Evolutionary conservation across 1,140 invertebrate species (phyloP).

Genomic region (Akabosia matsudoensis): DNA sequence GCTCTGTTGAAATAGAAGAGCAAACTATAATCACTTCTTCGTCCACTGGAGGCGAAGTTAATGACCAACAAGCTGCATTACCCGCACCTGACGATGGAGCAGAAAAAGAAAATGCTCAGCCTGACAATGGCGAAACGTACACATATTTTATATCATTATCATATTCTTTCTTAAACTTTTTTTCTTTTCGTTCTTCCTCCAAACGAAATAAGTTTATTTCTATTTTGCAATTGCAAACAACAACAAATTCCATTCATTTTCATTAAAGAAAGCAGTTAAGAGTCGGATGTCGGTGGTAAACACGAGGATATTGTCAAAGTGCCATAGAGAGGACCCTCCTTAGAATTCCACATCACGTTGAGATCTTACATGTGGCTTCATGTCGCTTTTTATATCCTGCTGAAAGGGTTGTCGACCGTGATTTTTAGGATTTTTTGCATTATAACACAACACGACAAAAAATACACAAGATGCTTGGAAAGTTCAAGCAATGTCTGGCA

Average conservation of each 20-base stretch:
- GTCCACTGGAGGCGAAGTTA: background rate
- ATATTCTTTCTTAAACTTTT: too few species aligned
- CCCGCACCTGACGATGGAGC: background rate
- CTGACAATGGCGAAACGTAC: slow-evolving; percentile 42
- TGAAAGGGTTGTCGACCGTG: background rate
- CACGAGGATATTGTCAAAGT: background rate
- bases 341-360: background rate
- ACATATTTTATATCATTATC: slow-evolving; percentile 14
- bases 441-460: background rate
- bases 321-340: background rate
- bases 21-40: slow-evolving; percentile 54
- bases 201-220: too few species aligned
- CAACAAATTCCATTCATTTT: background rate
- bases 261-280: background rate
- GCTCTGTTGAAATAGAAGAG: slow-evolving; percentile 71
- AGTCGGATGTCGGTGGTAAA: background rate
- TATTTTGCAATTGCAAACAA: too few species aligned
- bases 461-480: background rate
- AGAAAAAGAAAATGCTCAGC: slow-evolving; percentile 37
- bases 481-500: background rate
- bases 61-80: background rate
- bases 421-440: too few species aligned
- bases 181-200: too few species aligned
- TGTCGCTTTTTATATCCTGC: background rate
- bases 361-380: too few species aligned